Evolutionary conservation across 2,888 invertebrate species (phyloP).

Genomic region (Clepsis dumicolana): DNA sequence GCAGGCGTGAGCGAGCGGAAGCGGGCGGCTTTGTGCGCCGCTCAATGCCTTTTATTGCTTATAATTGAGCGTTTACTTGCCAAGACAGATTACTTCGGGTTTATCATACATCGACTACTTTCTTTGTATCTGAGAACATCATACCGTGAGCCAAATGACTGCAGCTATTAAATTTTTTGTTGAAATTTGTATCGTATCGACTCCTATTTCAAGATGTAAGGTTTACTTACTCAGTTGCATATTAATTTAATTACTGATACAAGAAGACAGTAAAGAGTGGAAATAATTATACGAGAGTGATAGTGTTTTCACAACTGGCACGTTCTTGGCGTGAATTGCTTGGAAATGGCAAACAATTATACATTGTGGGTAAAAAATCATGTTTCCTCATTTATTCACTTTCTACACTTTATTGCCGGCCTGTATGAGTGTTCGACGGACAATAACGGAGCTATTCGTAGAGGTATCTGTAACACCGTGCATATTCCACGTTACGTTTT

Average conservation of each 20-base stretch:
- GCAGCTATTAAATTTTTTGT: neutral
- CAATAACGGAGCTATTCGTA: neutral
- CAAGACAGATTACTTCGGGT: constrained; percentile 17
- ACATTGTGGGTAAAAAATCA: neutral
- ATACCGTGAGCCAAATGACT: neutral
- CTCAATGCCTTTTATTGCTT: constrained; percentile 61
- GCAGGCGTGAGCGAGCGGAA: constrained; percentile 54
- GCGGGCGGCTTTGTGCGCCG: constrained; percentile 51
- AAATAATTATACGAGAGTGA: no score
- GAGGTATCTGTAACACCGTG: neutral
- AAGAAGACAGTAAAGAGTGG: no score
- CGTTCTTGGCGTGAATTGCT: neutral
- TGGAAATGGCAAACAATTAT: neutral
- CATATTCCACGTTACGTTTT: neutral
- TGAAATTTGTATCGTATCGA: neutral
- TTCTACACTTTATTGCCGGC: neutral
- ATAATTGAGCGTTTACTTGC: constrained; percentile 59
- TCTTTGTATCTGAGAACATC: constrained; percentile 12
- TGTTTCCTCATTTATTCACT: neutral
- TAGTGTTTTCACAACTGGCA: neutral
- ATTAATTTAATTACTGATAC: no score
- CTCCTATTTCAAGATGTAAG: neutral
- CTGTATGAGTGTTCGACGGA: neutral
- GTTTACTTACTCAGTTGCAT: no score
- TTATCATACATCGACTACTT: constrained; percentile 19